These are phyloP conservation scores for Dexiosoma caninum DNA, from an alignment of 2,888 invertebrate species.

Conservation along the genomic window DNA sequence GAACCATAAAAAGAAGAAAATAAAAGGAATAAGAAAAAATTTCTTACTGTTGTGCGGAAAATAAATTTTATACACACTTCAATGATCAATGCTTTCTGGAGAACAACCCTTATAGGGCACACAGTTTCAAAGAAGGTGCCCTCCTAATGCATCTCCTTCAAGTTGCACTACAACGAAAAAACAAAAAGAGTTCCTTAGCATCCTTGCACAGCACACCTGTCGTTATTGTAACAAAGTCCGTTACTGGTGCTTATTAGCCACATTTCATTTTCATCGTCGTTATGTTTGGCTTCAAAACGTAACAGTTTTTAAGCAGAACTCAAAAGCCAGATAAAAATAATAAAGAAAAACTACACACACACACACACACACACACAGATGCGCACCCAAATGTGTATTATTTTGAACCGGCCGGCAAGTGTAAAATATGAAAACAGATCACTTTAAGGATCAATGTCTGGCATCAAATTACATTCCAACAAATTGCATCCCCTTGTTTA, in stretches of 20 bases:
- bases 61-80: conserved; percentile 63
- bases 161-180: conserved; percentile 60
- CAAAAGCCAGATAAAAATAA: conserved; percentile 34
- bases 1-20: conserved; percentile 3
- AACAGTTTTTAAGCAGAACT: conserved; percentile 42
- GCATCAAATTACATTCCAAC: conserved; percentile 74
- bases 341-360: neutral
- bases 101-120: conserved; percentile 51
- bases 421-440: conserved; percentile 56
- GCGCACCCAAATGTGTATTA: no score
- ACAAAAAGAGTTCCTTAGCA: conserved; percentile 19
- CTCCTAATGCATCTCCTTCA: conserved; percentile 65
- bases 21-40: conserved; percentile 47
- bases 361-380: neutral
- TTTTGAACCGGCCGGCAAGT: conserved; percentile 11
- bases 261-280: conserved; percentile 42
- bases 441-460: conserved; percentile 71
- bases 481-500: conserved; percentile 67
- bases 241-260: conserved; percentile 40
- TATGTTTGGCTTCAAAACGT: conserved; percentile 21
- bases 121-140: conserved; percentile 70
- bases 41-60: conserved; percentile 53
- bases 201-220: conserved; percentile 64
- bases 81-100: conserved; percentile 59
- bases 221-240: neutral